These are phyloP conservation scores for Eubasilissa regina DNA, from an alignment of 1,140 invertebrate genomes.

Conservation along the genomic window DNA sequence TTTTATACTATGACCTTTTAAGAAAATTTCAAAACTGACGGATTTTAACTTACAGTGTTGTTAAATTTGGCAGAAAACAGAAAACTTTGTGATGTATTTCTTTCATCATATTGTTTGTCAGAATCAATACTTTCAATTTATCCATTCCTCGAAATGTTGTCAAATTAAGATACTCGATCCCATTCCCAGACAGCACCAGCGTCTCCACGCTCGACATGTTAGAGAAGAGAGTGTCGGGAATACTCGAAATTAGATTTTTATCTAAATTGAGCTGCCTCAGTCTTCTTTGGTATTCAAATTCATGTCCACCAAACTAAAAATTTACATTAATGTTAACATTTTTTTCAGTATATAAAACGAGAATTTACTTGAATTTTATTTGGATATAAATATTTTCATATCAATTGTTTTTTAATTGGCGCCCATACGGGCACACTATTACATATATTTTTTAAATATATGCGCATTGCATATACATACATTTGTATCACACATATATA, in stretches of 20 bases:
- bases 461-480: too few species aligned
- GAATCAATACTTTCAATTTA: conserved; percentile 66
- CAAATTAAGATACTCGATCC: conserved; percentile 70
- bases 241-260: conserved; percentile 71
- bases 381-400: too few species aligned
- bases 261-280: conserved; percentile 68
- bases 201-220: conserved; percentile 72
- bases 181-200: conserved; percentile 76
- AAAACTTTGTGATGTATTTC: conserved; percentile 70
- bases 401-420: too few species aligned
- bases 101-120: conserved; percentile 68
- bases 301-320: conserved; percentile 62
- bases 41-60: conserved; percentile 69
- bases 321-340: too few species aligned
- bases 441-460: too few species aligned
- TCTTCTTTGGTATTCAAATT: conserved; percentile 65
- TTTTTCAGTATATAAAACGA: too few species aligned
- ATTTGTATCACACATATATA: too few species aligned
- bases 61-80: conserved; percentile 67
- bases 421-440: too few species aligned
- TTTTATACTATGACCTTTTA: too few species aligned
- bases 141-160: conserved; percentile 66
- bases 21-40: too few species aligned
- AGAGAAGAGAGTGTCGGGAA: conserved; percentile 73
- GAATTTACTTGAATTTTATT: too few species aligned